Evolutionary conservation across 2,797 vertebrate species (phyloP), one percentile per base, ranked within the genome.

Genomic region (Protonibea diacanthus): DNA sequence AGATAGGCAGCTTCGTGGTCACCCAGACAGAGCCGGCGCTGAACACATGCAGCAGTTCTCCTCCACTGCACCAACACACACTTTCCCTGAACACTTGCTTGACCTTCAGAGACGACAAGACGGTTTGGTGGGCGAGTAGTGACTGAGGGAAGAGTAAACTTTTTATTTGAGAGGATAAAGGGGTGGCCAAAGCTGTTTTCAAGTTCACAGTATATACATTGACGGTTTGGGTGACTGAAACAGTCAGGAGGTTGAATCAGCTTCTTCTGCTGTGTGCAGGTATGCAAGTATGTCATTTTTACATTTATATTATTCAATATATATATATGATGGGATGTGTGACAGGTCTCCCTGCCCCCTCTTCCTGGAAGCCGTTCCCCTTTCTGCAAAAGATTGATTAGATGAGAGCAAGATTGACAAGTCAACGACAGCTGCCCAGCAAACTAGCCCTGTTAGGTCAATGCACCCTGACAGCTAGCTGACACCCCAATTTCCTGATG

Each of bases 401-500:
- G 85, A 73, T 61, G 40, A 72, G 80, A 71, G 80, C 15, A 56
- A 85, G 93, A 94, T 74, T 91, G 94, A 90, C 84, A 82, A 14
- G 69, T 86, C 85, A 90, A 53, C 60, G 90, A 93, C 93, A 92
- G 89, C 86, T 89, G 89, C 83, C 92, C 67, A 4, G 89, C 81
- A 83, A 83, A 85, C 80, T 72, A 82, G 81, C 68, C 71, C 88
- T 85, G 85, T 91, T 81, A 85, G 93, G 93, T 92, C 91, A 92
- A 88, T 86, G 89, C 89, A 76, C 85, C 82, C 82, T 93, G 94
- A 91, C 93, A 94, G 92, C 85, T 80, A 67, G 89, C 91, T 94
- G 94, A 94, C 91, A 89, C 90, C 90, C 90, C 87, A 89, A 92
- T 94, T 94, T 95, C 89, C 92, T 71, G 76, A 89, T 86, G 88